A percentile compares a stretch with the other conserved stretches of the same genome.
These are phyloP conservation scores for Magallana angulata DNA, from an alignment of 1,140 invertebrate species.

Conservation along the genomic window DNA sequence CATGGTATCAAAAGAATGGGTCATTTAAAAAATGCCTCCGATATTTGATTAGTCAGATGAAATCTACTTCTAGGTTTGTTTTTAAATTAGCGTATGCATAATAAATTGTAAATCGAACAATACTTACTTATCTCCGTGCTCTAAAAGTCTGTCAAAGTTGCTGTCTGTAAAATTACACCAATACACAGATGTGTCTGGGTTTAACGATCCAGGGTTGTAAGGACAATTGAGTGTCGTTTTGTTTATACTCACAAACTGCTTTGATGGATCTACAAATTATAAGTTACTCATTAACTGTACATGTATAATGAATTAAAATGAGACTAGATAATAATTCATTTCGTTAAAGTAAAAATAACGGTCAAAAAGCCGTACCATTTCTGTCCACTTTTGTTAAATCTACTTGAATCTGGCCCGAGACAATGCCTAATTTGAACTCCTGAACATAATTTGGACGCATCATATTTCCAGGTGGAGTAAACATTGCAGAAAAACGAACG, in stretches of 20 bases:
- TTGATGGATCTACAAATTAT: not conserved
- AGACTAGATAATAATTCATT: no score
- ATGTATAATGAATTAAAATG: not conserved
- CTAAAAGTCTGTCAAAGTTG: not conserved
- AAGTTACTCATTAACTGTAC: not conserved
- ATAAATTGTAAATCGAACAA: not conserved
- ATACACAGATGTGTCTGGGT: not conserved
- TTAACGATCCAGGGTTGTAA: not conserved
- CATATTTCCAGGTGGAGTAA: not conserved
- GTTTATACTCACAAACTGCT: not conserved
- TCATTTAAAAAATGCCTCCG: no score
- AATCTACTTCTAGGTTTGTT: no score
- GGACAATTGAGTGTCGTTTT: not conserved
- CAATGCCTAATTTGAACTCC: slow-evolving; percentile 38
- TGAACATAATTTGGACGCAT: not conserved
- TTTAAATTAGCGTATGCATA: no score
- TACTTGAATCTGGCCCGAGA: not conserved
- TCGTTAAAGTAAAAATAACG: not conserved
- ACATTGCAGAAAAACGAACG: slow-evolving; percentile 18
- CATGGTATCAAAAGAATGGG: no score
- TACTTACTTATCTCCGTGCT: not conserved
- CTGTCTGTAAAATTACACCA: not conserved
- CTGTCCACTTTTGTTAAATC: slow-evolving; percentile 6
- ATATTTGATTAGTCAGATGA: no score
- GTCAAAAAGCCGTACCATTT: not conserved